Evolutionary conservation across 1,140 invertebrate genomes (phyloP), one percentile per base, ranked within the genome.

Genomic region (Linepithema humile): DNA sequence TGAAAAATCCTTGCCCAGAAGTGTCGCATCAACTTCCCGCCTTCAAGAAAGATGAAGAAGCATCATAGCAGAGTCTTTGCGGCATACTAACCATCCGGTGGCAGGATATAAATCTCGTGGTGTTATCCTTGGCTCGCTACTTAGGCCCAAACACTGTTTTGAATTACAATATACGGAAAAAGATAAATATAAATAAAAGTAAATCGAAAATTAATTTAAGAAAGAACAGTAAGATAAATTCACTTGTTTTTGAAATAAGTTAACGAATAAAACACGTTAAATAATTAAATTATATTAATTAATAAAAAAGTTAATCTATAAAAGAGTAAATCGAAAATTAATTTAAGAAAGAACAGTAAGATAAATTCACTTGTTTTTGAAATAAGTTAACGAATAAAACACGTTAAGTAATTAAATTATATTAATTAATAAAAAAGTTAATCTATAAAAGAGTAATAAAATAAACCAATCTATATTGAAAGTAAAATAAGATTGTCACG

Each of bases 1-100:
- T 55, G 62, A 67, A 69, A 67, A 55, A 69, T 69, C 23, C 15
- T 20, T 55, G 32, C 45, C 32, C 45, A 53, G 32, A 67, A 67
- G 32, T 77, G 23, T 78, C 62, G 35, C 32, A 38, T 78, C 74
- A 53, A 53, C 48, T 69, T 55, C 69, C 35, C 29, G 40, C n/a
- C 62, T 78, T 55, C 35, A 40, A 29, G 62, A 78, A 78, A 69
- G 23, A 78, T 67, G 62, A 69, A 78, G 48, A 5, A 65, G 40
- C 59, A 64, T 75, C 29, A 75, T 64, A 78, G 32, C 48, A 26
- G 32, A 53, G 45, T 78, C 35, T 23, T 69, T 64, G 35, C 35
- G 50, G 75, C 60, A 78, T 78, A 69, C 62, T 69, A 78, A 78
- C 20, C 35, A 69, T 17, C 45, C 23, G 17, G 17, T 23, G 5